Evolutionary conservation across 1,140 invertebrate genomes (phyloP).

Genomic region (Drosophila tristis): DNA sequence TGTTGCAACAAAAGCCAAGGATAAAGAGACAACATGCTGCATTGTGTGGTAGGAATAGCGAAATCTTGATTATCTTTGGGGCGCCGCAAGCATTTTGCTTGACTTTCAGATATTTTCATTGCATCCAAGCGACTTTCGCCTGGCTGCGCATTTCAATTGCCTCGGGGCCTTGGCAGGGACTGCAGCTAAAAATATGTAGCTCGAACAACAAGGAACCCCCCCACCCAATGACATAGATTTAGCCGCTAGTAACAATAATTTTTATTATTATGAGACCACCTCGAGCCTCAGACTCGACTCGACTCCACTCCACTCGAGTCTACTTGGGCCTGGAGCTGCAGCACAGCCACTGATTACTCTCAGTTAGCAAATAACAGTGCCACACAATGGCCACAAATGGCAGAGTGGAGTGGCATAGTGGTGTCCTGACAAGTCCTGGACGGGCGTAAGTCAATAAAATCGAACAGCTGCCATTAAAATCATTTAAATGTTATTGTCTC

Average conservation of each 20-base stretch:
- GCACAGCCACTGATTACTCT: slow-evolving; percentile 69
- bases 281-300: slow-evolving; percentile 23
- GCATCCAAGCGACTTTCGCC: slow-evolving; percentile 71
- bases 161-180: slow-evolving; percentile 10
- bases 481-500: slow-evolving; percentile 83
- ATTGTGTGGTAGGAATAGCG: no score
- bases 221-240: slow-evolving; percentile 73
- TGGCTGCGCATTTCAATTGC: slow-evolving; percentile 69
- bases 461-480: slow-evolving; percentile 83
- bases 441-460: slow-evolving; percentile 74
- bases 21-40: slow-evolving; percentile 34
- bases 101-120: slow-evolving; percentile 75
- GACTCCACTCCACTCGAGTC: no score
- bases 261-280: slow-evolving; percentile 81
- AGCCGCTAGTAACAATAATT: slow-evolving; percentile 80
- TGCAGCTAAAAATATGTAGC: not conserved
- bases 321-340: slow-evolving; percentile 11
- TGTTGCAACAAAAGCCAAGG: slow-evolving; percentile 9
- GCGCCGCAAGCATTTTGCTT: slow-evolving; percentile 70
- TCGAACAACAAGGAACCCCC: slow-evolving; percentile 2
- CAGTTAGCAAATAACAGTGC: slow-evolving; percentile 78
- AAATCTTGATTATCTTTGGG: slow-evolving; percentile 69
- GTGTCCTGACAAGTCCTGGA: slow-evolving; percentile 21
- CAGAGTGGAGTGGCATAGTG: not conserved
- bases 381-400: slow-evolving; percentile 62